phyloP scores from a whole-genome alignment of 1,140 invertebrate species.

The Patella vulgata region DNA sequence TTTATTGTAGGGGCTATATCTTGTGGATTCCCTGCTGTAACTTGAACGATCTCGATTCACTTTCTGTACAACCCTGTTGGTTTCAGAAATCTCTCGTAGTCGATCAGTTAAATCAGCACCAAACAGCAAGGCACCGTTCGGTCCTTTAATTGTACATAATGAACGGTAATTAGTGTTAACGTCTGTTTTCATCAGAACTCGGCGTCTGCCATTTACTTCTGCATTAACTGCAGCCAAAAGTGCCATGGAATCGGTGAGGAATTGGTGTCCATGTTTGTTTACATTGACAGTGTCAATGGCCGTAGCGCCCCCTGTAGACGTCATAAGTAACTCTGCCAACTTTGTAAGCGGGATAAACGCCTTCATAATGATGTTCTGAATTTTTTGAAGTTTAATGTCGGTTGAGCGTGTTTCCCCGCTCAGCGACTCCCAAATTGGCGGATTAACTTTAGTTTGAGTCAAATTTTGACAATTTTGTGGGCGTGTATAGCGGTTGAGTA shows the following conservation, averaged over 20 bases:
- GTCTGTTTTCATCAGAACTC: neutral
- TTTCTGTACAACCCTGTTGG: too few relatives aligned
- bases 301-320: neutral
- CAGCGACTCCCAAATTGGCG: neutral
- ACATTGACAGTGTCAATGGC: neutral
- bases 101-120: too few relatives aligned
- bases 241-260: neutral
- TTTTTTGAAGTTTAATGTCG: constrained; percentile 9
- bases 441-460: constrained; percentile 17
- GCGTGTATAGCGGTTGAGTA: too few relatives aligned
- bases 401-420: too few relatives aligned
- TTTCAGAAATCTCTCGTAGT: too few relatives aligned
- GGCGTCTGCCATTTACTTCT: neutral
- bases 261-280: neutral
- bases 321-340: neutral
- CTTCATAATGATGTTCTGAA: constrained; percentile 4
- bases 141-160: too few relatives aligned
- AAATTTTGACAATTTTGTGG: too few relatives aligned
- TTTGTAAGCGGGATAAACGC: neutral
- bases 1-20: too few relatives aligned
- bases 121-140: too few relatives aligned
- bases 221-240: neutral
- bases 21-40: too few relatives aligned
- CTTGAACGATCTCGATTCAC: too few relatives aligned
- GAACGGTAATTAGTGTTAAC: neutral